Conservation (phyloP, 2,797 vertebrate species). For the Sarcoramphus papa region DNA sequence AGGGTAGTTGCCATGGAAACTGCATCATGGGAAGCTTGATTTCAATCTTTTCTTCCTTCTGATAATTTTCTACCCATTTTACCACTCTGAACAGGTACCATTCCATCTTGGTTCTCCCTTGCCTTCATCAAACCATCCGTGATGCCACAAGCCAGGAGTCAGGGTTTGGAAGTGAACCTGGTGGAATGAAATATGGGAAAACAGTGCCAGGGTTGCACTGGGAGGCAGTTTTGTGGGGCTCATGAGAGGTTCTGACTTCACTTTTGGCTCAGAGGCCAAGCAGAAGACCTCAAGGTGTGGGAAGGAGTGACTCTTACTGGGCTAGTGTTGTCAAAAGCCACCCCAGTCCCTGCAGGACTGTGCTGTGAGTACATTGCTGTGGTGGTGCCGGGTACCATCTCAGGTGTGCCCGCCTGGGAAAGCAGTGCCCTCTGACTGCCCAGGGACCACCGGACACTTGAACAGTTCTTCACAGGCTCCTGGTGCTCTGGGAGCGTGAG, state of each 20-base stretch:
- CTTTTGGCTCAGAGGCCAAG: not conserved
- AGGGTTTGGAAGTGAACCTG: not conserved
- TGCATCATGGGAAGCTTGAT: not conserved
- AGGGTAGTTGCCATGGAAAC: conserved; percentile 58
- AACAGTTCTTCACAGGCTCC: not conserved
- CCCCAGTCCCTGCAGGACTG: not conserved
- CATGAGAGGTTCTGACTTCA: not conserved
- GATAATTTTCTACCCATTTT: conserved; percentile 15
- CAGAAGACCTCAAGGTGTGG: not conserved
- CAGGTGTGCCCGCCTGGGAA: rapidly evolving
- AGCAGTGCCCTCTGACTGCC: not conserved
- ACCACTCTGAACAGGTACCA: not conserved
- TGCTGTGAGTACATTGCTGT: not conserved
- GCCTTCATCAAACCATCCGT: not conserved
- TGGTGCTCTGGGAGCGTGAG: not conserved
- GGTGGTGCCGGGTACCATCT: rapidly evolving
- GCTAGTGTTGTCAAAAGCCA: not conserved
- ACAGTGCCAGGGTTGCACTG: not conserved
- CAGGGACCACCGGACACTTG: not conserved
- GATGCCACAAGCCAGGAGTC: not conserved
- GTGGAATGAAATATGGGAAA: not conserved
- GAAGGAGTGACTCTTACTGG: not conserved
- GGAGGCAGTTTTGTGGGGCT: not conserved
- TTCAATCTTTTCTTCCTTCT: conserved; percentile 7
- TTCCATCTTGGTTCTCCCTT: not conserved